Percentiles rank a stretch among this genome's conserved stretches.
Conservation (phyloP, 2,797 vertebrate species). For the Geotrypetes seraphini region DNA sequence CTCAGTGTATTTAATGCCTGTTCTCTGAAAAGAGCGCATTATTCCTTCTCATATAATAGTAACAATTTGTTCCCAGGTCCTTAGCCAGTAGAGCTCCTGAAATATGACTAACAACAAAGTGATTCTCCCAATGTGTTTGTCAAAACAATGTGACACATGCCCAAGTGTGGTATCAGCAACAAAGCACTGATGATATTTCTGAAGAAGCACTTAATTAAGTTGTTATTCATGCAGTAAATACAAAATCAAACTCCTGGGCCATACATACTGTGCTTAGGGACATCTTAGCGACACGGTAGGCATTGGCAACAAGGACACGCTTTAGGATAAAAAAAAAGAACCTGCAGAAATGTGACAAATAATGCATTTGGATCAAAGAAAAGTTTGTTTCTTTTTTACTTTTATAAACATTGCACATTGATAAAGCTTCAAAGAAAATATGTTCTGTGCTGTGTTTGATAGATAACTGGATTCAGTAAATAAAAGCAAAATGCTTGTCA, state of each 20-base stretch:
- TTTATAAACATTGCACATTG: too few species aligned
- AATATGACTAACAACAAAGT: slow-evolving; percentile 43
- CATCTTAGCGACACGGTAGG: slow-evolving; percentile 12
- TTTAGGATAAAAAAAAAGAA: slow-evolving; percentile 17
- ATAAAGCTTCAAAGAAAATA: too few species aligned
- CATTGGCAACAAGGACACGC: slow-evolving; percentile 20
- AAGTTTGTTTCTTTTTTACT: not conserved
- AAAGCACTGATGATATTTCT: slow-evolving; percentile 43
- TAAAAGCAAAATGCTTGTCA: too few species aligned
- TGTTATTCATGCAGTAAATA: slow-evolving; percentile 49
- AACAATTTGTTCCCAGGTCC: slow-evolving; percentile 33
- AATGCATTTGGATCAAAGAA: slow-evolving; percentile 5
- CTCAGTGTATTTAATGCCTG: too few species aligned
- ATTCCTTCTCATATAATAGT: slow-evolving; percentile 7
- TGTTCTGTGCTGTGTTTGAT: too few species aligned
- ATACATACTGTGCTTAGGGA: slow-evolving; percentile 31
- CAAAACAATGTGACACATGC: slow-evolving; percentile 47
- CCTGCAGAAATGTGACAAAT: not conserved
- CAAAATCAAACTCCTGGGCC: slow-evolving; percentile 30
- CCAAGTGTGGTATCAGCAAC: slow-evolving; percentile 32
- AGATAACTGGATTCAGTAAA: too few species aligned
- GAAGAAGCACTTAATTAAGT: slow-evolving; percentile 52
- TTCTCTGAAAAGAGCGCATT: too few species aligned
- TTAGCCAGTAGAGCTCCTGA: slow-evolving; percentile 29
- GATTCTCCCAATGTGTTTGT: slow-evolving; percentile 40